Evolutionary conservation across 2,888 invertebrate genomes (phyloP).

Genomic region (Drosophila glabriapex): DNA sequence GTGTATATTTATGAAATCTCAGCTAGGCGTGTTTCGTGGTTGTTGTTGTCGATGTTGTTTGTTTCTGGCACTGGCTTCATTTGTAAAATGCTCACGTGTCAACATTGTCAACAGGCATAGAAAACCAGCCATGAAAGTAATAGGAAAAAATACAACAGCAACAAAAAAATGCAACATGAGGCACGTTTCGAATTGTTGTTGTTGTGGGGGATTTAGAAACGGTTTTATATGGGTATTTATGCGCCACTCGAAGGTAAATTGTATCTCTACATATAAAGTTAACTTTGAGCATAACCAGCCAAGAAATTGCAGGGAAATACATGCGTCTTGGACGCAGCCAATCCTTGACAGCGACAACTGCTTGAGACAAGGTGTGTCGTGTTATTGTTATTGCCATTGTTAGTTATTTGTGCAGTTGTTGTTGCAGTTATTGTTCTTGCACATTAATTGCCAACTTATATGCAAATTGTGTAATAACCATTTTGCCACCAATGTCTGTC

Average conservation of each 20-base stretch:
- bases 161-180: slow-evolving; percentile 38
- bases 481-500: slow-evolving; percentile 43
- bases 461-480: slow-evolving; percentile 75
- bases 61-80: slow-evolving; percentile 35
- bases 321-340: slow-evolving; percentile 37
- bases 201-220: slow-evolving; percentile 60
- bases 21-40: slow-evolving; percentile 48
- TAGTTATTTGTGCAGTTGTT: slow-evolving; percentile 7
- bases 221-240: slow-evolving; percentile 61
- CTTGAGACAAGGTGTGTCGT: slow-evolving; percentile 65
- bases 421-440: slow-evolving; percentile 33
- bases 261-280: slow-evolving; percentile 26
- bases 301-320: slow-evolving; percentile 18
- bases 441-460: slow-evolving; percentile 77
- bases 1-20: slow-evolving; percentile 67
- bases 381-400: slow-evolving; percentile 47
- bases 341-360: slow-evolving; percentile 64
- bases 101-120: slow-evolving; percentile 50
- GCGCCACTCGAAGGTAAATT: slow-evolving; percentile 34
- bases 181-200: slow-evolving; percentile 61
- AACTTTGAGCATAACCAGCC: slow-evolving; percentile 22
- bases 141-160: slow-evolving; percentile 19
- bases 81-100: slow-evolving; percentile 73
- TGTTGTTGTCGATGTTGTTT: slow-evolving; percentile 31
- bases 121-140: slow-evolving; percentile 25